phyloP scores from a whole-genome alignment of 1,140 invertebrate genomes.

The Asobara japonica region DNA sequence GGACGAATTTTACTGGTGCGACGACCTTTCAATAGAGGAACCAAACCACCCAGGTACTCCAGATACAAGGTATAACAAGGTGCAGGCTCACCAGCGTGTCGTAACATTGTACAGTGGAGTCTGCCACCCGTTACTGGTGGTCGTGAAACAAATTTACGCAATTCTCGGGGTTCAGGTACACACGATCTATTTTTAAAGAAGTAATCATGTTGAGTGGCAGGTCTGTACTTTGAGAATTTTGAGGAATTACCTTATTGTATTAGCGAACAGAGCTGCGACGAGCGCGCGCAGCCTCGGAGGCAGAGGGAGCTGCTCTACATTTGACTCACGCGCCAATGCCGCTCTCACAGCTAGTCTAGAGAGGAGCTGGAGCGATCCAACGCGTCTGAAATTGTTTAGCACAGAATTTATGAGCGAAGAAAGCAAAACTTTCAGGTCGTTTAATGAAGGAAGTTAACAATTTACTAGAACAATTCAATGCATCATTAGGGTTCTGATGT shows the following conservation, averaged over 20 bases:
- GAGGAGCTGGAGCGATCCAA: conserved; percentile 89
- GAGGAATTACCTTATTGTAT: conserved; percentile 79
- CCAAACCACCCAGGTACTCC: conserved; percentile 94
- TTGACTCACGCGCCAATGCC: conserved; percentile 70
- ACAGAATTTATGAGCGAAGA: no score
- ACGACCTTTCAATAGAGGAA: conserved; percentile 95
- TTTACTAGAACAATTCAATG: no score
- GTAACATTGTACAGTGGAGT: conserved; percentile 95
- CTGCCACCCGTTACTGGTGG: conserved; percentile 86
- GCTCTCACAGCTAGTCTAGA: conserved; percentile 78
- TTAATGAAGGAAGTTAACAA: no score
- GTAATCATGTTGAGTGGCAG: not conserved
- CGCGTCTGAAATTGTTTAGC: conserved; percentile 75
- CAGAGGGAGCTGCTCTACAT: conserved; percentile 77
- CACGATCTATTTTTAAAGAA: conserved; percentile 78
- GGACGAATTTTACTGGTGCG: conserved; percentile 96
- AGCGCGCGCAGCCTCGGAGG: conserved; percentile 85
- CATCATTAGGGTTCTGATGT: no score
- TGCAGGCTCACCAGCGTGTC: conserved; percentile 77
- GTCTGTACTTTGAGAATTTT: conserved; percentile 7
- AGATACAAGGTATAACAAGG: conserved; percentile 95
- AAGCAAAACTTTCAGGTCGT: no score
- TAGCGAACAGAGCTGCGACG: conserved; percentile 89
- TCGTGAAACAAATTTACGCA: conserved; percentile 92
- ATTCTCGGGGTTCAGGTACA: conserved; percentile 86